Conservation (phyloP, 53 echinoderm and acorn worm genomes). For the Antedon mediterranea region DNA sequence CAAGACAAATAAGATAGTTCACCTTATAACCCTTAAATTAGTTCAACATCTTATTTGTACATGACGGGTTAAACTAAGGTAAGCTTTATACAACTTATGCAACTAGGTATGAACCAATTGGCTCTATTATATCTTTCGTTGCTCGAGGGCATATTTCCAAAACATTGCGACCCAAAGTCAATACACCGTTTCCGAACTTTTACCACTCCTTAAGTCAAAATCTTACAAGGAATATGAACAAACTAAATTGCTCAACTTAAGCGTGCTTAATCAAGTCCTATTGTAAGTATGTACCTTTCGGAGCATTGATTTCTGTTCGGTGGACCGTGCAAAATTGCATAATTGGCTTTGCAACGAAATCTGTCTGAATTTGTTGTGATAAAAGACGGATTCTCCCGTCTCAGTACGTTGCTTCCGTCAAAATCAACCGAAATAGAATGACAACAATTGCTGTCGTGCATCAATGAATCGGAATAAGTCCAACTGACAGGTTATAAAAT, state of each 20-base stretch:
- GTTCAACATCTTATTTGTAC: background rate
- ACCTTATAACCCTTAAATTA: background rate
- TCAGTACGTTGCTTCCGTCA: background rate
- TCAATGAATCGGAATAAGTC: background rate
- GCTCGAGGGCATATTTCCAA: background rate
- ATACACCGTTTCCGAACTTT: background rate
- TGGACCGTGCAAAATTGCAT: background rate
- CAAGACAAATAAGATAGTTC: background rate
- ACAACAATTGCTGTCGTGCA: background rate
- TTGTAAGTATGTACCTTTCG: background rate
- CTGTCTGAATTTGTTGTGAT: background rate
- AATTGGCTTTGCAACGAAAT: background rate
- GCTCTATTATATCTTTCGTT: background rate
- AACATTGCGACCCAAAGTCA: background rate
- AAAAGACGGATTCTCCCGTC: background rate
- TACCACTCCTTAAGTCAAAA: background rate
- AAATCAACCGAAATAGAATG: background rate
- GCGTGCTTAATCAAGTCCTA: background rate
- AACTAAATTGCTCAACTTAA: background rate
- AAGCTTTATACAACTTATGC: background rate
- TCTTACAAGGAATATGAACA: background rate
- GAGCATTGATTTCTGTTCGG: background rate
- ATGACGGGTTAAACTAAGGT: background rate
- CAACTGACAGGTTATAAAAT: background rate
- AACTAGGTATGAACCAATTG: background rate